Evolutionary conservation across 2,888 invertebrate genomes (phyloP).

Genomic region (Archips xylosteana): DNA sequence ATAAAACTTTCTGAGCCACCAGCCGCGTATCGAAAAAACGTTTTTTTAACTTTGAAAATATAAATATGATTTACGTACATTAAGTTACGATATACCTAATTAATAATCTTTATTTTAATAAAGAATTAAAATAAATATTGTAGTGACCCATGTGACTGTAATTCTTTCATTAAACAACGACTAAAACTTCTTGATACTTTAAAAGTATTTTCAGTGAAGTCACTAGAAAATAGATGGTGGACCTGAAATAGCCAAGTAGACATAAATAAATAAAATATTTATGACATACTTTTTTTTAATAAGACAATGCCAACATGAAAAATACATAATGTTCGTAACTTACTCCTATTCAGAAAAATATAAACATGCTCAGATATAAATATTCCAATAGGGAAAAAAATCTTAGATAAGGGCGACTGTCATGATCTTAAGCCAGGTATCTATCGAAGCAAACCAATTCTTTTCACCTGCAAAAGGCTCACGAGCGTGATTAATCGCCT

Average conservation of each 20-base stretch:
- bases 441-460: constrained; percentile 44
- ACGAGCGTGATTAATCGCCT: constrained; percentile 58
- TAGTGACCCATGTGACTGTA: neutral
- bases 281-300: neutral
- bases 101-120: neutral
- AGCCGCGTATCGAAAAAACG: too few species aligned
- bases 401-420: neutral
- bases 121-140: neutral
- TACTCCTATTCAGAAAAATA: neutral
- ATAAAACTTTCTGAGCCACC: too few species aligned
- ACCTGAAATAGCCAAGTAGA: neutral
- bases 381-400: neutral
- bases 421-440: neutral
- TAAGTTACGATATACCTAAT: neutral
- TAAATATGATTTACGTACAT: too few species aligned
- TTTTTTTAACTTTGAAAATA: too few species aligned
- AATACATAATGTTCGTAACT: neutral
- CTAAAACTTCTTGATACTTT: constrained; percentile 25
- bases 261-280: too few species aligned
- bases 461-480: constrained; percentile 50
- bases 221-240: neutral
- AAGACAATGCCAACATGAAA: too few species aligned
- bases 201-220: neutral
- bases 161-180: constrained; percentile 3
- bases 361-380: neutral